Base-by-base conservation (phyloP, 2,113 vertebrate genomes). In the Limnothrissa miodon region DNA sequence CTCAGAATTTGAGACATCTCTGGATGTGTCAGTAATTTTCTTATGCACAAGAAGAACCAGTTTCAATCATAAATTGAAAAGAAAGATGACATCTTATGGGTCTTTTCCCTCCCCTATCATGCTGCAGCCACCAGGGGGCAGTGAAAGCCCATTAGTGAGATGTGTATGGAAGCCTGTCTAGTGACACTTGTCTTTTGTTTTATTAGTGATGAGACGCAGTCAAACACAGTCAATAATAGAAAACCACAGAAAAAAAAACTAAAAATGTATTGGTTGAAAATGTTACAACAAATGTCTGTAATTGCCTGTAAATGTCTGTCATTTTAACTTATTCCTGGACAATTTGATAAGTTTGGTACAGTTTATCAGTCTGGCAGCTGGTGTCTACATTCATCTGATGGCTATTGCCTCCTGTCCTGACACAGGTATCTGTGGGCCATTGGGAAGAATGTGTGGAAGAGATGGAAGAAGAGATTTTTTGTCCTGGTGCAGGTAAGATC, bases 381-480 rank as follows among this genome's bases (percentile, higher is more conserved):
- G 7, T 23, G 21, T 23, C 4, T 21, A 56, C 19, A n/a, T 85
- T 17, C 78, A 29, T 74, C 2, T 11, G n/a, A 83, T 51, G 33
- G 1, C 21, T 62, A 42, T 39, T 80, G 80, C 45, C 39, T 51
- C 85, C 48, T 82, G 48, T 84, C 83, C 48, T 87, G 83, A 83
- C 19, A 46, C 93, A 99, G 98, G 87, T 99, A 99, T 92, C 95
- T 99, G 78, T 99, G 97, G 98, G 95, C 96, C 86, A 96, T 99
- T 66, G 98, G 98, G 88, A 99, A 99, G 92, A 99, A 98, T 39
- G 97, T 99, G 85, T 99, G 98, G 98, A 99, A 99, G 92, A 96
- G 98, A 90, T 99, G 98, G 98, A 99, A 99, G 95, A 99, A 98
- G 88, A 94, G 98, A 45, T 99, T 99, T 93, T 99, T 99, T 92